Base-by-base conservation (phyloP, 2,113 vertebrate genomes). In the Oncorhynchus clarkii region DNA sequence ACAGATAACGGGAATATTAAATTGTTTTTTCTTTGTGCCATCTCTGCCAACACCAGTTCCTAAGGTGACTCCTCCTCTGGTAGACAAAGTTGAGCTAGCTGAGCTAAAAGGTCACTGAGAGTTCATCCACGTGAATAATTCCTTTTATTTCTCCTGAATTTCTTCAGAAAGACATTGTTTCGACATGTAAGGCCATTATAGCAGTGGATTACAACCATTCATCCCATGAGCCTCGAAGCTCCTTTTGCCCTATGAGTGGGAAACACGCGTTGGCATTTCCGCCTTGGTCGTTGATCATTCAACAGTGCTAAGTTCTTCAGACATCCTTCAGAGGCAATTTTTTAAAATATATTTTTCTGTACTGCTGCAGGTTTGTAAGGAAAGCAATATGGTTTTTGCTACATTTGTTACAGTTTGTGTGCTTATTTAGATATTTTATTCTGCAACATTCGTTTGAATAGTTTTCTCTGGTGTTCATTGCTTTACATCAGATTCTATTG, bases 1-100 rank as follows among this genome's bases (percentile, higher is more conserved):
- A 64, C 71, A 60, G 31, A 74, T 65, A 59, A 66, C 67, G 31
- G 3, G 18, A 54, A 67, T 27, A 57, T 77, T 31, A 65, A 57
- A 72, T 69, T 12, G 31, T 82, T 62, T 45, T 24, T 22, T 27
- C 16, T 67, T 13, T 70, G n/a, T 71, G 2, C 3, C 31, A n/a
- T 26, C 12, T 70, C 78, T 45, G 14, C 13, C 57, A 27, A 12
- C 18, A 39, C 27, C 54, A 60, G 5, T n/a, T 34, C 57, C 71
- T 70, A 24, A 49, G 12, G 69, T 48, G 24, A 22, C 3, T 51
- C 67, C 13, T 67, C 14, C 39, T 1, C 39, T 45, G 39, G 8
- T 0, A 45, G 14, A 72, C 54, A 24, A 72, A 60, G 4, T 29
- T 31, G 51, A 54, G 0, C 51, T 18, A 54, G 51, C 51, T 54